A percentile compares a stretch with the other conserved stretches of the same genome.
Evolutionary conservation across 1,140 invertebrate genomes (phyloP).

Genomic region (Drosophila punjabiensis): DNA sequence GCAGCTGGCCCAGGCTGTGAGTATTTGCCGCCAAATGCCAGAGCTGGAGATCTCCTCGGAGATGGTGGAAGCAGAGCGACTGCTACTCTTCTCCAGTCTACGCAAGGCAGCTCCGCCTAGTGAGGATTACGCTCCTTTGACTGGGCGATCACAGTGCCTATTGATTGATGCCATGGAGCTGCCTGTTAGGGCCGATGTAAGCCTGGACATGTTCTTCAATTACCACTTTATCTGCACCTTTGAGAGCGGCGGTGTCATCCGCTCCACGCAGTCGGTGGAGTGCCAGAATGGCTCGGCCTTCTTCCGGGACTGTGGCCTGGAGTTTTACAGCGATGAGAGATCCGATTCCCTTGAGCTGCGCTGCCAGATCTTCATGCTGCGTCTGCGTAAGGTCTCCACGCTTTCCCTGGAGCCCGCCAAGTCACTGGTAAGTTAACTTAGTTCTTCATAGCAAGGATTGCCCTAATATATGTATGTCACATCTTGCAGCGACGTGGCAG

Average conservation of each 20-base stretch:
- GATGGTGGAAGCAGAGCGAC: conserved; percentile 81
- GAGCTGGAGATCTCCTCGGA: conserved; percentile 77
- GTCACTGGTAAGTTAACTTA: conserved; percentile 49
- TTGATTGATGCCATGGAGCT: conserved; percentile 70
- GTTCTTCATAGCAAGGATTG: neutral
- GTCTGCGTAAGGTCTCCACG: conserved; percentile 76
- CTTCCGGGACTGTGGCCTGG: conserved; percentile 75
- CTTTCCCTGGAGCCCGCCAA: conserved; percentile 62
- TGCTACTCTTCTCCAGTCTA: conserved; percentile 70
- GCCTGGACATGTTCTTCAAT: conserved; percentile 80
- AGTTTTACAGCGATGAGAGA: conserved; percentile 54
- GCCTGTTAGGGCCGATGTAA: conserved; percentile 65
- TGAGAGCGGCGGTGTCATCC: conserved; percentile 68
- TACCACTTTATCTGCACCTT: conserved; percentile 83
- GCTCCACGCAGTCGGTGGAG: conserved; percentile 81
- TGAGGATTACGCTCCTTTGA: neutral
- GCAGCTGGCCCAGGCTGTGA: conserved; percentile 75
- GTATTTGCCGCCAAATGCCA: conserved; percentile 75
- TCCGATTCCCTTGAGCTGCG: conserved; percentile 56
- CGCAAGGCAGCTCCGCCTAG: conserved; percentile 17
- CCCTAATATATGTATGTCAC: neutral
- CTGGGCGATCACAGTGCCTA: conserved; percentile 41
- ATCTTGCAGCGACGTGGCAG: conserved; percentile 51
- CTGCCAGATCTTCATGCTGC: conserved; percentile 80
- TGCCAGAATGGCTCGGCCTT: conserved; percentile 67